Evolutionary conservation across 2,113 vertebrate species (phyloP).

Genomic region (Zingel zingel): DNA sequence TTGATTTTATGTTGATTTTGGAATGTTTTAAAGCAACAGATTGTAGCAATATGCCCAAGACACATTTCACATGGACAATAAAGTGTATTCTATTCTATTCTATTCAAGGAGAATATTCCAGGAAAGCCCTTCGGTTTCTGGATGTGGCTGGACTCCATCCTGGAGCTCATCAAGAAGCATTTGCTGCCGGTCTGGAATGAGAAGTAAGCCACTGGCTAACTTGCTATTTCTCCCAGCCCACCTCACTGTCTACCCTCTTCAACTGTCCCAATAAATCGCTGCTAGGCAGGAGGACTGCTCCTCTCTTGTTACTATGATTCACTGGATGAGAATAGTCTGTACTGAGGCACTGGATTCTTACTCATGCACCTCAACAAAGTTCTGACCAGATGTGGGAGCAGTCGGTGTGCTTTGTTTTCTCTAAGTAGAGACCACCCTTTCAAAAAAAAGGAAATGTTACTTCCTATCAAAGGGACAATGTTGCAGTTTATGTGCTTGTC

Average conservation of each 20-base stretch:
- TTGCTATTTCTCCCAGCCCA: not conserved
- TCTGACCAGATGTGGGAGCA: not conserved
- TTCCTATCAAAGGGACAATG: not conserved
- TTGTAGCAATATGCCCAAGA: too few species aligned
- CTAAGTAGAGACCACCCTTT: not conserved
- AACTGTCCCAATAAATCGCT: not conserved
- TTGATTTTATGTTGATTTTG: too few species aligned
- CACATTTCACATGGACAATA: too few species aligned
- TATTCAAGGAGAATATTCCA: constrained; percentile 91
- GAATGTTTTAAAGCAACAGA: too few species aligned
- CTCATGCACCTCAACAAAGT: not conserved
- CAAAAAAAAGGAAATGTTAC: not conserved
- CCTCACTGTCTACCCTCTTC: not conserved
- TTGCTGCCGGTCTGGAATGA: constrained; percentile 98
- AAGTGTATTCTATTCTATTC: too few species aligned
- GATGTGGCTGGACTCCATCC: constrained; percentile 96
- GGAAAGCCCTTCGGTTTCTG: constrained; percentile 97
- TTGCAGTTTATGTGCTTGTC: not conserved
- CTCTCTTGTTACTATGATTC: not conserved
- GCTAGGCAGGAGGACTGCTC: not conserved
- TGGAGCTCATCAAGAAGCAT: constrained; percentile 98
- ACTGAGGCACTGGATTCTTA: not conserved
- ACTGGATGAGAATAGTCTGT: not conserved
- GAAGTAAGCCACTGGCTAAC: constrained; percentile 83
- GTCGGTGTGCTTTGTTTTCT: not conserved